Base-by-base conservation (phyloP, 1,140 invertebrate genomes). In the Drosophila nannoptera region DNA sequence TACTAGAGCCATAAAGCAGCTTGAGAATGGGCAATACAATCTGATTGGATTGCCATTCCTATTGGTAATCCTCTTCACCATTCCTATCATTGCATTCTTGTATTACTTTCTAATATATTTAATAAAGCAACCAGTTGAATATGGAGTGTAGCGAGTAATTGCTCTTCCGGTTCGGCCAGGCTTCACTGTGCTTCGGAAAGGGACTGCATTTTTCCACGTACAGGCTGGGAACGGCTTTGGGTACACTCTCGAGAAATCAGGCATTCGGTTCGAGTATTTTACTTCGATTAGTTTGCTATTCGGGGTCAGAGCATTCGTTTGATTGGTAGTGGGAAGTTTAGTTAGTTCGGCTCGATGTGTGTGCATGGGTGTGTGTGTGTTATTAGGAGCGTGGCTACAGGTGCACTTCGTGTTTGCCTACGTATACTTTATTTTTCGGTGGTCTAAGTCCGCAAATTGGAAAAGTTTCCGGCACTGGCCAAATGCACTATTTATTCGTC, bases 281-380 rank as follows among this genome's bases (percentile, higher is more conserved):
- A 66, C 60, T 80, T 86, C 80, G 76, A 84, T 86, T 84, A 86
- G 77, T 84, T 82, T 84, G 69, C 56, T 58, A 49, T 64, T 77
- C 72, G 60, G 46, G 53, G 55, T 58, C 31, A 35, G 32, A 43
- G 43, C 22, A 65, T 60, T 55, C n/a, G 64, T 31, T 42, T 67
- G 64, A 59, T 71, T 61, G 43, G 22, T 40, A 50, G 48, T 65
- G n/a, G 32, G 52, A 50, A 63, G 12, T 69, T 56, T 45, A 36
- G 48, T 38, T 40, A 53, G 46, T 22, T 70, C 9, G 36, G 8
- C 8, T 16, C 4, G 5, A 7, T 43, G 40, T 12, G 6, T 43
- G n/a, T 12, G 7, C 12, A 4, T 40, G 11, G 2, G 12, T n/a
- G 40, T 43, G 40, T 42, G 40, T 22, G 22, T 22, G 4, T 12